Conservation (phyloP, 2,113 vertebrate genomes). For the Ardeotis arabs region DNA sequence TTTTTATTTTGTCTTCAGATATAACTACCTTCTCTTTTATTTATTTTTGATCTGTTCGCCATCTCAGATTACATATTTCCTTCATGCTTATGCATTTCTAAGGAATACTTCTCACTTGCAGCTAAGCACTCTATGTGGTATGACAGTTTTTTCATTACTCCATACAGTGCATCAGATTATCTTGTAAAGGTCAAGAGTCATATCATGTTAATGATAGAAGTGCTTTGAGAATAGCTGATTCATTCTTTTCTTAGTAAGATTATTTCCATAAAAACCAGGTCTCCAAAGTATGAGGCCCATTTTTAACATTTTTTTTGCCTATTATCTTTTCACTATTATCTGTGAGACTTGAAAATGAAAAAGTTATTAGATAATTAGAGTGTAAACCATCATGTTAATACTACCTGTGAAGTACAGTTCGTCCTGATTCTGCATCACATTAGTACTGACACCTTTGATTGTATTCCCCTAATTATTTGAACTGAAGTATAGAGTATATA, state of each 20-base stretch:
- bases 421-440: background rate
- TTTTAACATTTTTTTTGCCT: background rate
- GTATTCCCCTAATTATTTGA: background rate
- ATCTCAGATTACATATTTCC: background rate
- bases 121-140: background rate
- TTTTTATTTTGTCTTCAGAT: background rate
- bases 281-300: background rate
- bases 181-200: background rate
- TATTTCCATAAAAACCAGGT: background rate
- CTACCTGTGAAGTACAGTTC: background rate
- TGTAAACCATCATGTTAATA: background rate
- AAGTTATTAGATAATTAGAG: background rate
- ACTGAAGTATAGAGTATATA: background rate
- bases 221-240: background rate
- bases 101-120: background rate
- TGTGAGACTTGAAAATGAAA: background rate
- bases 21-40: background rate
- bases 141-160: background rate
- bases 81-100: background rate
- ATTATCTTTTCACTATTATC: background rate
- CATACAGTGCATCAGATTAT: background rate
- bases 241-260: background rate
- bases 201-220: background rate
- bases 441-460: background rate
- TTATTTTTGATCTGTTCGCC: background rate